These are phyloP conservation scores for Hystrix cristata DNA, from an alignment of 2,113 vertebrate species.

Conservation along the genomic window DNA sequence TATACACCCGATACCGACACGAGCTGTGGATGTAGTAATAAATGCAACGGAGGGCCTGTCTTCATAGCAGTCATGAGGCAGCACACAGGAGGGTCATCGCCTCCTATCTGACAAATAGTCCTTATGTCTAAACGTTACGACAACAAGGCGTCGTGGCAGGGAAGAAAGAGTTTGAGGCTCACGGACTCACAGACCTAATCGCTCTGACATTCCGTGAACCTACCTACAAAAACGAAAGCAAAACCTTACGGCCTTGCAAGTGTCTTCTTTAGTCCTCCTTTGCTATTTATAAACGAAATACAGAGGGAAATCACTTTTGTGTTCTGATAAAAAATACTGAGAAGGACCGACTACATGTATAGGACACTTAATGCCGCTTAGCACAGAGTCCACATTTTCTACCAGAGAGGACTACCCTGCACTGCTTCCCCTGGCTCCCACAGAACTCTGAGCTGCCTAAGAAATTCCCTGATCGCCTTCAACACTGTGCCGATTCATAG, in stretches of 20 bases:
- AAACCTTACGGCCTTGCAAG: background rate
- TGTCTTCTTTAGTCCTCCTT: background rate
- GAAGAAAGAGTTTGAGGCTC: background rate
- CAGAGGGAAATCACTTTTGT: background rate
- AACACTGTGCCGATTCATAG: background rate
- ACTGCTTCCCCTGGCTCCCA: background rate
- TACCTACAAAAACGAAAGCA: background rate
- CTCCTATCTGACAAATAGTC: background rate
- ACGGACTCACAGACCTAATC: background rate
- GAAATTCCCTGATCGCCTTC: background rate
- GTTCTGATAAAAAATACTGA: background rate
- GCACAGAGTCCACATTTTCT: background rate
- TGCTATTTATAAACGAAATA: slow-evolving; percentile 25
- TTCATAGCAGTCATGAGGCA: background rate
- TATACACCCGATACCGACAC: background rate
- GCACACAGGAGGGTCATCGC: background rate
- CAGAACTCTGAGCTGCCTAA: background rate
- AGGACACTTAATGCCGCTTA: background rate
- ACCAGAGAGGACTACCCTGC: background rate
- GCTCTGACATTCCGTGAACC: background rate
- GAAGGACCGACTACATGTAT: background rate
- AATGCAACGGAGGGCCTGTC: background rate
- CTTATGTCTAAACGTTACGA: background rate
- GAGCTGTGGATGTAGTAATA: background rate
- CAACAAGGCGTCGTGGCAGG: background rate